These are phyloP conservation scores for Orchesella cincta DNA, from an alignment of 1,140 invertebrate species.

Conservation along the genomic window DNA sequence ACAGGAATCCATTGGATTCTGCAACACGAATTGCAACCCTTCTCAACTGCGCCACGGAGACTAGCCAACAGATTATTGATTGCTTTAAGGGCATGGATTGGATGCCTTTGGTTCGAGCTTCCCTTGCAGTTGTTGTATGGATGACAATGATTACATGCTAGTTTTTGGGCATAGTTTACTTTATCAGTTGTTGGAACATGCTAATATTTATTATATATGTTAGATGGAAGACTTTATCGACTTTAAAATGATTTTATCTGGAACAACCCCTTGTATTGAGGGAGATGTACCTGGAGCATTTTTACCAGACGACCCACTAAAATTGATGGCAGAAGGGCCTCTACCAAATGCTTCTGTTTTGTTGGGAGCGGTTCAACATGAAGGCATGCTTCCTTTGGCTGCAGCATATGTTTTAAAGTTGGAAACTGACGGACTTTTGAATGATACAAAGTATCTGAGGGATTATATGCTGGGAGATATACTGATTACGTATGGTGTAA, in stretches of 20 bases:
- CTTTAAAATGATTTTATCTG: not conserved
- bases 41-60: not conserved
- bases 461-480: not conserved
- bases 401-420: not conserved
- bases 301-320: constrained; percentile 14
- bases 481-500: not conserved
- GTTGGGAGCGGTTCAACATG: constrained; percentile 21
- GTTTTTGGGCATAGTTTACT: not conserved
- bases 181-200: not conserved
- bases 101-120: not conserved
- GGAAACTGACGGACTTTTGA: not conserved
- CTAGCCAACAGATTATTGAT: not conserved
- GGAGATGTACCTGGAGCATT: constrained; percentile 14
- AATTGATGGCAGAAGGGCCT: not conserved
- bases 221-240: not conserved
- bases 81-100: not conserved
- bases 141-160: not conserved
- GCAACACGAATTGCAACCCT: not conserved
- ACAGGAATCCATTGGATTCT: not conserved
- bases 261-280: not conserved
- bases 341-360: constrained; percentile 12
- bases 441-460: constrained; percentile 1
- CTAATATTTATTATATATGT: not conserved
- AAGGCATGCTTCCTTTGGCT: constrained; percentile 18
- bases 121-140: not conserved